These are phyloP conservation scores for Apostichopus leukothele DNA, from an alignment of 53 echinoderm and acorn worm species.

Conservation along the genomic window DNA sequence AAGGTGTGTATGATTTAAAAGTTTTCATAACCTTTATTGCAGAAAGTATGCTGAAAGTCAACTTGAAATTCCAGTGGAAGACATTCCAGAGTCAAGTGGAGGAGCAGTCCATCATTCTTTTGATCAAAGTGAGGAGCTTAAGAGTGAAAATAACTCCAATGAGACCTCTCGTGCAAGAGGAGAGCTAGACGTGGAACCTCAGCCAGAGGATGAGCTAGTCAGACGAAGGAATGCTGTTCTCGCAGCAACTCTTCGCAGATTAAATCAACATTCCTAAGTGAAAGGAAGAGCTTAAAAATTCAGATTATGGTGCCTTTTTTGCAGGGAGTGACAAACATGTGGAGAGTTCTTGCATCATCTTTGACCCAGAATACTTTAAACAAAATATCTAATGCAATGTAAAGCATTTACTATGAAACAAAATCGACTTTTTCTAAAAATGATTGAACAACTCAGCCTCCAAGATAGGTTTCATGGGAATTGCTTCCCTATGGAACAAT, in stretches of 20 bases:
- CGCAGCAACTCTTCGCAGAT: constrained; percentile 79
- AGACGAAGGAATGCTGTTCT: constrained; percentile 65
- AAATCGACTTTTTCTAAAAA: too few relatives aligned
- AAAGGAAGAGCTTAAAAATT: neutral
- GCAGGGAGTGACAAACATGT: too few relatives aligned
- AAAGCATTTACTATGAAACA: too few relatives aligned
- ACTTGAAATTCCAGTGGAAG: neutral
- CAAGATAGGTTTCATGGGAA: too few relatives aligned
- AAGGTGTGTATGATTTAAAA: too few relatives aligned
- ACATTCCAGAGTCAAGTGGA: constrained; percentile 20
- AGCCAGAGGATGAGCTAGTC: constrained; percentile 40
- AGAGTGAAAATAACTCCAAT: neutral
- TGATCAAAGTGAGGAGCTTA: neutral
- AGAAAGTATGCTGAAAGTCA: constrained; percentile 47
- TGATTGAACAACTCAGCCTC: too few relatives aligned
- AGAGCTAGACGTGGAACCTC: neutral
- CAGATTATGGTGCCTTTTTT: neutral
- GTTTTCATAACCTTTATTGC: neutral
- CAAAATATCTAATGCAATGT: too few relatives aligned
- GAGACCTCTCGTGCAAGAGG: too few relatives aligned
- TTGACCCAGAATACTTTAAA: too few relatives aligned
- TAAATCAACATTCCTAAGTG: constrained; percentile 56
- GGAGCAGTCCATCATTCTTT: neutral
- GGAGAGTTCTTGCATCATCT: too few relatives aligned
- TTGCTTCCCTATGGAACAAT: too few relatives aligned